Evolutionary conservation across 2,888 invertebrate genomes (phyloP).

Genomic region (Dorcus hopei): DNA sequence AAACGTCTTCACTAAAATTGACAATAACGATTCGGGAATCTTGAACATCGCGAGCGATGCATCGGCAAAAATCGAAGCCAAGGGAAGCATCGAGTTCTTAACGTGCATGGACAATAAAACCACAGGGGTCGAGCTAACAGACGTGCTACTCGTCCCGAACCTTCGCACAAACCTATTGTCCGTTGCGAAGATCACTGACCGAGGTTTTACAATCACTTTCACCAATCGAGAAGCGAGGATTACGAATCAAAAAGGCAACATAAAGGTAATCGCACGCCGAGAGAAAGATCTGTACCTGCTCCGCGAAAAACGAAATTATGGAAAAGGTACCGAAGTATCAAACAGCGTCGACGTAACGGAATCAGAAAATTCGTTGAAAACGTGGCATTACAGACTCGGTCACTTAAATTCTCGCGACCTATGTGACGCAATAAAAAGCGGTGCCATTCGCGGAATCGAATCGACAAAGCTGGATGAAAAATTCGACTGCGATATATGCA

Average conservation of each 20-base stretch:
- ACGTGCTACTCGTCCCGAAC: conserved; percentile 5
- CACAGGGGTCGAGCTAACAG: background rate
- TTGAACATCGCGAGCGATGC: background rate
- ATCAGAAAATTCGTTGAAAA: too few species aligned
- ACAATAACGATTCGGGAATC: background rate
- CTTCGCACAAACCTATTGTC: conserved; percentile 16
- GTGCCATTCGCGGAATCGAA: background rate
- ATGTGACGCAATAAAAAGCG: too few species aligned
- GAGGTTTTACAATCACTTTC: too few species aligned
- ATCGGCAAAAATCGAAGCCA: background rate
- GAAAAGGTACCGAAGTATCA: too few species aligned
- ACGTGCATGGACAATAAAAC: background rate
- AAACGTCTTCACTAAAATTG: background rate
- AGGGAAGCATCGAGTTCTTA: background rate
- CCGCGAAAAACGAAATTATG: background rate
- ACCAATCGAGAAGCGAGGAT: background rate
- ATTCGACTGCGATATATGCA: background rate
- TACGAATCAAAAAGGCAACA: too few species aligned
- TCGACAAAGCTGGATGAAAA: background rate
- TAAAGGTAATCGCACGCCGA: too few species aligned
- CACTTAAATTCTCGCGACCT: conserved; percentile 5
- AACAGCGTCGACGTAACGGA: too few species aligned
- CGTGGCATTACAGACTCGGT: conserved; percentile 14
- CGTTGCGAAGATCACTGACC: conserved; percentile 11
- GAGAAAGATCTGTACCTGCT: background rate